Evolutionary conservation across 2,113 vertebrate species (phyloP).

Genomic region (Madoqua kirkii): DNA sequence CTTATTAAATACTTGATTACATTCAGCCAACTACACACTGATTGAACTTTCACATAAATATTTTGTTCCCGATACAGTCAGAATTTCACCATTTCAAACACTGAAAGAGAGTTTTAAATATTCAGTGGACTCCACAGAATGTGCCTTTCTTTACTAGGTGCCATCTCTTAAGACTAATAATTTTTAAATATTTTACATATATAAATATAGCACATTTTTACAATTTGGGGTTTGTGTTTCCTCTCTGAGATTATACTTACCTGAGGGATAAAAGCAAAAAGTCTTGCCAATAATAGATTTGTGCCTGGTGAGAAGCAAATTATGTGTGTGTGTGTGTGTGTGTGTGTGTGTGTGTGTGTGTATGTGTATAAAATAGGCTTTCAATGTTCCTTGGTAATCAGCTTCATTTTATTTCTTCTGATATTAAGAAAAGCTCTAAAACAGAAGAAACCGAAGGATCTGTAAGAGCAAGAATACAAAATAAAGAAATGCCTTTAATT

Average conservation of each 20-base stretch:
- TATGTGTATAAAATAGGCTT: neutral
- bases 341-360: neutral
- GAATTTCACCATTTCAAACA: neutral
- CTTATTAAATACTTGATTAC: neutral
- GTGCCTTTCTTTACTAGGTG: neutral
- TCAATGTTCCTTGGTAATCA: neutral
- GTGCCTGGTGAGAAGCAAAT: neutral
- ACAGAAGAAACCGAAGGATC: neutral
- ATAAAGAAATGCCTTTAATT: neutral
- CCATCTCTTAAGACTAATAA: neutral
- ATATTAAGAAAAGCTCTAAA: neutral
- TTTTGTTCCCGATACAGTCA: neutral
- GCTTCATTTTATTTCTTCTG: neutral
- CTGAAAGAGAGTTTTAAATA: neutral
- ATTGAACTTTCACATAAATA: neutral
- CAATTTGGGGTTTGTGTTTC: neutral
- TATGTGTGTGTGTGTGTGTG: neutral
- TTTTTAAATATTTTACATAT: neutral
- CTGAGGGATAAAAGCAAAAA: neutral
- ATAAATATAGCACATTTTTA: neutral
- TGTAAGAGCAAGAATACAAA: neutral
- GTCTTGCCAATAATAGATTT: neutral
- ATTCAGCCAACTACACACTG: neutral
- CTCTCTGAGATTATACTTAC: neutral
- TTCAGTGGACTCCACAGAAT: neutral